A percentile compares a stretch with the other conserved stretches of the same genome.
Evolutionary conservation across 2,888 invertebrate genomes (phyloP).

Genomic region (Stenodera caucasica): DNA sequence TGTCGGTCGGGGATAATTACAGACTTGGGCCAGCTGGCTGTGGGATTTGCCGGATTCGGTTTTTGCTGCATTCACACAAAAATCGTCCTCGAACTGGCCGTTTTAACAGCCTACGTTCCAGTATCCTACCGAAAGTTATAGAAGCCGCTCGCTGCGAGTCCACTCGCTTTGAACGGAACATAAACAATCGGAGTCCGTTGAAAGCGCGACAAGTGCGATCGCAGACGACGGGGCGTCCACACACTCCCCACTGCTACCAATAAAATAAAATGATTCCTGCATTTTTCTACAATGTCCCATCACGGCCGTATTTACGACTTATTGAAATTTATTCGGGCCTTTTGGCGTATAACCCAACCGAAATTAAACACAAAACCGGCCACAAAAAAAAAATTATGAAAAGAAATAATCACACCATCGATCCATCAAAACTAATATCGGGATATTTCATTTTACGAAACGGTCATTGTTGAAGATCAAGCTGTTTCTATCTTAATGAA

Average conservation of each 20-base stretch:
- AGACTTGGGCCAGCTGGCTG: neutral
- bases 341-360: constrained; percentile 8
- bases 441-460: constrained; percentile 40
- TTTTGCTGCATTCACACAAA: no score
- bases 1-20: constrained; percentile 14
- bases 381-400: constrained; percentile 7
- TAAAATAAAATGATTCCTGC: constrained; percentile 51
- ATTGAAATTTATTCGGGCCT: constrained; percentile 53
- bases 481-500: constrained; percentile 51
- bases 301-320: constrained; percentile 49
- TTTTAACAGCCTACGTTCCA: neutral
- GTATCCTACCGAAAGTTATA: neutral
- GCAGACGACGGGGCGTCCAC: constrained; percentile 44
- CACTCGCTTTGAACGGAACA: constrained; percentile 35
- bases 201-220: constrained; percentile 53
- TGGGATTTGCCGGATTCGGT: no score
- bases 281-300: constrained; percentile 41
- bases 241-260: constrained; percentile 49
- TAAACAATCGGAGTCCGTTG: constrained; percentile 49
- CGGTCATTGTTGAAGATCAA: constrained; percentile 47
- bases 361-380: constrained; percentile 9
- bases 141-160: constrained; percentile 31
- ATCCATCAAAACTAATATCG: constrained; percentile 30
- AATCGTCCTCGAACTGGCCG: neutral
- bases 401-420: constrained; percentile 38